These are phyloP conservation scores for Eudyptes chrysolophus DNA, from an alignment of 2,113 vertebrate genomes.

Conservation along the genomic window DNA sequence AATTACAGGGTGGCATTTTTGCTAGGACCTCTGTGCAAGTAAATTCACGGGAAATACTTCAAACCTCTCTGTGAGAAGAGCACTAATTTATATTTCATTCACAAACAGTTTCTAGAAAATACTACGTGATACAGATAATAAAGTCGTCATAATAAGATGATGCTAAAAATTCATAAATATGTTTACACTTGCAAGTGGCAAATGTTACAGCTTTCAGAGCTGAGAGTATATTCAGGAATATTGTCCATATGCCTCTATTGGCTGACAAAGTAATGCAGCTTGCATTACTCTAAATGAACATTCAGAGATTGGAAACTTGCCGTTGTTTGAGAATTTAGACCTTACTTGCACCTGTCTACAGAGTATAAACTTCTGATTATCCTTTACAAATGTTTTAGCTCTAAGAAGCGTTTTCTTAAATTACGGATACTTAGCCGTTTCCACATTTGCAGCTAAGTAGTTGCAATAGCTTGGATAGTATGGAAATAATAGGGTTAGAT, in stretches of 20 bases:
- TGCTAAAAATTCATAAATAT: constrained; percentile 60
- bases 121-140: background rate
- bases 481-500: background rate
- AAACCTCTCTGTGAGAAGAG: background rate
- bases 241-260: constrained; percentile 73
- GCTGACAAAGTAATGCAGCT: constrained; percentile 57
- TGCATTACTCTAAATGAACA: constrained; percentile 69
- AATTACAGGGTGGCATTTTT: background rate
- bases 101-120: constrained; percentile 6
- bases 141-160: constrained; percentile 8
- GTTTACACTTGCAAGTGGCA: constrained; percentile 53
- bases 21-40: background rate
- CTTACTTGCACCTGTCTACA: constrained; percentile 26
- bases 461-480: background rate
- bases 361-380: constrained; percentile 42
- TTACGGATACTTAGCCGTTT: background rate
- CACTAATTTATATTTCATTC: background rate
- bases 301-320: constrained; percentile 66
- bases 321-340: constrained; percentile 61
- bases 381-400: background rate
- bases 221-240: constrained; percentile 45
- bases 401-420: background rate
- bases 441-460: background rate
- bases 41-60: background rate
- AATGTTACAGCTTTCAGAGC: constrained; percentile 60